Percentiles rank a stretch among this genome's conserved stretches.
Conservation (phyloP, 2,113 vertebrate species). For the Neopipo cinnamomea region DNA sequence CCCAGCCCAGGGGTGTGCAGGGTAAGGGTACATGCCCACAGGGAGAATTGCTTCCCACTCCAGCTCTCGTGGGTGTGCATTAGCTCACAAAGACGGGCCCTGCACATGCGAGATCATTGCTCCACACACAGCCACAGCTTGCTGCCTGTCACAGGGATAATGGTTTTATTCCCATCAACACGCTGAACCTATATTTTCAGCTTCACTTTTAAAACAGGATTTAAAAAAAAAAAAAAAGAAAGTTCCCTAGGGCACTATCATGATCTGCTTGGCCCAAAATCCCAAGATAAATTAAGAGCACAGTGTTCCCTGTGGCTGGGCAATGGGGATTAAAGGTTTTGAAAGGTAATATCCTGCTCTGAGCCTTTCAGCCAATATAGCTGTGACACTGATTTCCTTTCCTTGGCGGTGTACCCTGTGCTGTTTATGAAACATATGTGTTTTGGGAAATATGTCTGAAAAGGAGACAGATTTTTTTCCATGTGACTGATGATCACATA, state of each 20-base stretch:
- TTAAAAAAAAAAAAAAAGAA: neutral
- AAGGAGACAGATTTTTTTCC: neutral
- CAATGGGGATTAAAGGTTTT: neutral
- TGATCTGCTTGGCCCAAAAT: neutral
- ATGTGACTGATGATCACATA: slow-evolving; percentile 3
- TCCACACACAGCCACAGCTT: neutral
- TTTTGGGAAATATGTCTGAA: slow-evolving; percentile 10
- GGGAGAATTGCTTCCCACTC: neutral
- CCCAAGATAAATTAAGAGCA: neutral
- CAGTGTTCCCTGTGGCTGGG: accelerated
- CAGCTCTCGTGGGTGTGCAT: accelerated
- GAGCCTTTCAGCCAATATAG: neutral
- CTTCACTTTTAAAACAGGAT: neutral
- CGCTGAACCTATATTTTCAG: neutral
- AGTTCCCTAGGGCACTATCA: neutral
- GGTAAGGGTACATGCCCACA: accelerated
- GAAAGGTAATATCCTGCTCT: slow-evolving; percentile 46
- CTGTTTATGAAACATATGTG: slow-evolving; percentile 22
- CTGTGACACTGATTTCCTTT: slow-evolving; percentile 11
- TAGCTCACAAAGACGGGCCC: neutral
- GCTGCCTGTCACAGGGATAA: neutral
- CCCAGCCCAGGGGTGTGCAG: neutral
- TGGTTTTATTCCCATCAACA: neutral
- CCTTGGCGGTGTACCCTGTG: neutral
- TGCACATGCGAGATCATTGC: accelerated